These are phyloP conservation scores for Pseudomyrmex cubaensis DNA, from an alignment of 1,140 invertebrate species.

Conservation along the genomic window DNA sequence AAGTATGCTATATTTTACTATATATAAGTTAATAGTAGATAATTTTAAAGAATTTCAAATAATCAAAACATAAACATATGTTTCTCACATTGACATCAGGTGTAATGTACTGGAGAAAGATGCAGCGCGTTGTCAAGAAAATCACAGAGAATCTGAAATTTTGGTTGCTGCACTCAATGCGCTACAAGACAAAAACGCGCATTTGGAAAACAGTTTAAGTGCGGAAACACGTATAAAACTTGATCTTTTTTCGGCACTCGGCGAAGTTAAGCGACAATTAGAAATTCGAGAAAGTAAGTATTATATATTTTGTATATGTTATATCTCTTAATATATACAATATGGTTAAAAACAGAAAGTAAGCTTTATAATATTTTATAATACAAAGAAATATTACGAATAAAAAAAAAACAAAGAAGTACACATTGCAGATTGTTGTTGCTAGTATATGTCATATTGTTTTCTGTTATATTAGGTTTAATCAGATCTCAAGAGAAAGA, in stretches of 20 bases:
- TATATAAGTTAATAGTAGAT: not conserved
- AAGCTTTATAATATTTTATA: not conserved
- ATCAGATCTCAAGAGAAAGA: constrained; percentile 94
- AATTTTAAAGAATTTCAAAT: constrained; percentile 1
- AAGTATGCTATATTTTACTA: constrained; percentile 8
- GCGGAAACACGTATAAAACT: constrained; percentile 98
- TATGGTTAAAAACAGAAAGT: not conserved
- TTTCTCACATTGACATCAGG: constrained; percentile 52
- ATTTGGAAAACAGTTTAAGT: constrained; percentile 96
- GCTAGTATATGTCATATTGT: constrained; percentile 39
- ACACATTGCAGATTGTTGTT: not conserved
- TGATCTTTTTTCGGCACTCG: constrained; percentile 97
- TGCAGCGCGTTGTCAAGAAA: constrained; percentile 87
- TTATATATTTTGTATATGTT: not conserved
- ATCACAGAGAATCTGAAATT: constrained; percentile 92
- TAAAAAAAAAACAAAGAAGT: not conserved
- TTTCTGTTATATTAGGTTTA: constrained; percentile 86
- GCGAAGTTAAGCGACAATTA: constrained; percentile 96
- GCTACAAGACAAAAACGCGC: constrained; percentile 94
- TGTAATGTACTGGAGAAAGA: constrained; percentile 81
- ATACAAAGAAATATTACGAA: too few relatives aligned
- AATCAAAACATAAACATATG: not conserved
- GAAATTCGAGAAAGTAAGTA: constrained; percentile 95
- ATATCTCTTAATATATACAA: not conserved
- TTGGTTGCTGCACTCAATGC: constrained; percentile 92